Evolutionary conservation across 1,140 invertebrate species (phyloP), one percentile per base, ranked within the genome.

Genomic region (Calliopsis andreniformis): DNA sequence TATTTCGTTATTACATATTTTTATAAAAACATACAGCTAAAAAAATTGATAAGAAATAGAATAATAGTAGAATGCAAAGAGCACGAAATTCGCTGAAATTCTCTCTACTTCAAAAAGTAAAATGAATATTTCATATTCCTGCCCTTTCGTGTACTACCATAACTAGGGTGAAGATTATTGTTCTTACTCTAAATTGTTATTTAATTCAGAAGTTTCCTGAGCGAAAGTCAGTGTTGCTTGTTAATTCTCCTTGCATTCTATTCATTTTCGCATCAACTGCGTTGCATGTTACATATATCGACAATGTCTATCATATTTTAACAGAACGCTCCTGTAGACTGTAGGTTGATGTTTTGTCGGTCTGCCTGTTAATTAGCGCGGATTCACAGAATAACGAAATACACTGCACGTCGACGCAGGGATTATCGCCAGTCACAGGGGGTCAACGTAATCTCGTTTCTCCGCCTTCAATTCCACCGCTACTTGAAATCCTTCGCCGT

Each of bases 401-500:
- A 32, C 55, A 59, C 23, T 70, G 56, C 42, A n/a, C 45, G 47
- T 53, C 63, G 39, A 47, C 47, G 8, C 1, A 1, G 16, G 39
- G 28, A 69, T 45, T 45, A 56, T 58, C n/a, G 39, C 23, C 53
- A 23, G 47, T 53, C 12, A 23, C 63, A 32, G 32, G 20, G 49
- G 32, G 32, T 39, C 32, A 55, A 42, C 45, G 42, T 39, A 59
- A 70, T 47, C 55, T 6, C 14, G 25, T 58, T 43, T 30, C 45
- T 39, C 4, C 32, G 20, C 30, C 42, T 20, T 10, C 4, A 20
- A 58, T 59, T 32, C 39, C 6, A 30, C 16, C 7, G 42, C 6
- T 3, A 43, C 69, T 72, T 72, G 49, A 72, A 63, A 72, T 49
- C 18, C 42, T 14, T 16, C 23, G 45, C 18, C 35, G 20, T 25